Percentiles rank a stretch among this genome's conserved stretches.
Evolutionary conservation across 2,888 invertebrate species (phyloP).

Genomic region (Volucella bombylans): DNA sequence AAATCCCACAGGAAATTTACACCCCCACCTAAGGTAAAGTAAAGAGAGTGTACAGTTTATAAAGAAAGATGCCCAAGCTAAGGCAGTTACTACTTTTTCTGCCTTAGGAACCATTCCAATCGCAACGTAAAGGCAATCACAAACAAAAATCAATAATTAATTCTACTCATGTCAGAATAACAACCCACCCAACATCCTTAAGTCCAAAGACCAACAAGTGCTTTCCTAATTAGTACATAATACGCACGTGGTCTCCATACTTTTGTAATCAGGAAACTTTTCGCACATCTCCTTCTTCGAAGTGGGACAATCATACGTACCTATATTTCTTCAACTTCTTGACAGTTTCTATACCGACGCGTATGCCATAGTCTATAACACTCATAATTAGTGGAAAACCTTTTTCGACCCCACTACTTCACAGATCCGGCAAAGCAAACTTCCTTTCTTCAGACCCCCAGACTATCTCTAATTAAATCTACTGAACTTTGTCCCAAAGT

Average conservation of each 20-base stretch:
- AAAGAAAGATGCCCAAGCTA: too few relatives aligned
- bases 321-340: slow-evolving; percentile 25
- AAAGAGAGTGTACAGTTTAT: too few relatives aligned
- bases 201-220: slow-evolving; percentile 45
- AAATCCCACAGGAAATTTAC: too few relatives aligned
- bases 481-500: slow-evolving; percentile 61
- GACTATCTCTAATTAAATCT: slow-evolving; percentile 70
- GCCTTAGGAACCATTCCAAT: too few relatives aligned
- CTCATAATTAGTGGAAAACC: slow-evolving; percentile 53
- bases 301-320: slow-evolving; percentile 3
- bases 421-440: not conserved
- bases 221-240: slow-evolving; percentile 43
- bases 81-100: too few relatives aligned
- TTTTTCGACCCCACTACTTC: slow-evolving; percentile 10
- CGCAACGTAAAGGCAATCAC: too few relatives aligned
- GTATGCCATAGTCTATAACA: slow-evolving; percentile 38
- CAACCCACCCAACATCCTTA: not conserved
- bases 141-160: too few relatives aligned
- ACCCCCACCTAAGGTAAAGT: too few relatives aligned
- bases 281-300: not conserved
- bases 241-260: slow-evolving; percentile 48
- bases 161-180: too few relatives aligned
- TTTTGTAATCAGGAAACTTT: slow-evolving; percentile 26
- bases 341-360: not conserved
- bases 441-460: not conserved